Percentiles rank a stretch among this genome's conserved stretches.
Evolutionary conservation across 2,888 invertebrate species (phyloP).

Genomic region (Drosophila affinis): DNA sequence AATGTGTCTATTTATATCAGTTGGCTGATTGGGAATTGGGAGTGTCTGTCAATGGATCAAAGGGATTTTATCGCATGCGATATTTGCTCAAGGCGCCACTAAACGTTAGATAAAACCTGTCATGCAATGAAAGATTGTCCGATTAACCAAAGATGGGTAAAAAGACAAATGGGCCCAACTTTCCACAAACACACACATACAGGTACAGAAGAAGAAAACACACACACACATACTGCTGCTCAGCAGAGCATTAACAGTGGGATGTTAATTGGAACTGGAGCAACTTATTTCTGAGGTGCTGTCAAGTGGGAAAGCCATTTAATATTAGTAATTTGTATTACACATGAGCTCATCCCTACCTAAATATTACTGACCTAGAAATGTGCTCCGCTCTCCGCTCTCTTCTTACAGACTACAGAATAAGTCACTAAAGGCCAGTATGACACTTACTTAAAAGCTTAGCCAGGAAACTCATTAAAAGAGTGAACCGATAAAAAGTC

Average conservation of each 20-base stretch:
- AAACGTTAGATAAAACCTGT: slow-evolving; percentile 7
- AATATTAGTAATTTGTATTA: not conserved
- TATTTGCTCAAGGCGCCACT: slow-evolving; percentile 24
- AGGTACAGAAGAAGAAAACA: no score
- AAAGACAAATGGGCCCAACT: not conserved
- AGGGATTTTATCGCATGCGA: slow-evolving; percentile 48
- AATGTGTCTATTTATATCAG: slow-evolving; percentile 40
- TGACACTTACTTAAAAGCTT: not conserved
- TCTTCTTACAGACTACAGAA: slow-evolving; percentile 18
- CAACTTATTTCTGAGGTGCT: not conserved
- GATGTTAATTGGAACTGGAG: slow-evolving; percentile 1
- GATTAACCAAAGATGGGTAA: not conserved
- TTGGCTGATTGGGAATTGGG: slow-evolving; percentile 17
- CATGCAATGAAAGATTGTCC: not conserved
- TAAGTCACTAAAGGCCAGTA: slow-evolving; percentile 29
- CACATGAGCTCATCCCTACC: slow-evolving; percentile 57
- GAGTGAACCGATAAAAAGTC: no score
- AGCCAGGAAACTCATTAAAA: no score
- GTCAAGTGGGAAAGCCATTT: not conserved
- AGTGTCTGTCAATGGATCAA: slow-evolving; percentile 63
- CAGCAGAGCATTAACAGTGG: not conserved
- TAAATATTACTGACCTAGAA: slow-evolving; percentile 60
- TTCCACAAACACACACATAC: not conserved
- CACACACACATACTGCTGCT: not conserved
- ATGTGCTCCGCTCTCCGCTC: slow-evolving; percentile 11